Conservation (phyloP, 2,888 invertebrate genomes). For the Cancer borealis region DNA sequence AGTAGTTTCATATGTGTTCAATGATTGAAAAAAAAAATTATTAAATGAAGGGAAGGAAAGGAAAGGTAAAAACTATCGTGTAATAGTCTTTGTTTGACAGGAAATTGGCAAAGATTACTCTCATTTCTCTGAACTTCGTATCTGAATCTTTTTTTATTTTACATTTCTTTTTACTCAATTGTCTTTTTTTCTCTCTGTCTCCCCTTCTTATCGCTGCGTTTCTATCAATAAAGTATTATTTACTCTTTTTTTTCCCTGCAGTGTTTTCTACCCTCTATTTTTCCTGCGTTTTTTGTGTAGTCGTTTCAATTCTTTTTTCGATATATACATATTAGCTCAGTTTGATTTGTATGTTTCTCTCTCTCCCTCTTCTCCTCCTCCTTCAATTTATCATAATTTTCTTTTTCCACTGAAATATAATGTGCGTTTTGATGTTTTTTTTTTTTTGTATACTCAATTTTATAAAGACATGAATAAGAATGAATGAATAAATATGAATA, state of each 20-base stretch:
- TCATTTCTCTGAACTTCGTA: neutral
- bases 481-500: no score
- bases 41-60: neutral
- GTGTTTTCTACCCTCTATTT: neutral
- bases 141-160: neutral
- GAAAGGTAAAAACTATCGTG: neutral
- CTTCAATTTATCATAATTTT: neutral
- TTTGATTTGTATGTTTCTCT: neutral
- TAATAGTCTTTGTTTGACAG: neutral
- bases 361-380: neutral
- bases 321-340: neutral
- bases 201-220: neutral
- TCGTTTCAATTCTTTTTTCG: neutral
- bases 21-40: neutral
- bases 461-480: no score
- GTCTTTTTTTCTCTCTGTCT: neutral
- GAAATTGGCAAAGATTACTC: neutral
- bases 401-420: no score
- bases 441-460: no score
- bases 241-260: neutral
- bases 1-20: no score
- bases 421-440: no score
- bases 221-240: neutral
- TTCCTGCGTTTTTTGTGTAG: neutral
- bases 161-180: neutral